These are phyloP conservation scores for Phenganax marumi DNA, from an alignment of 92 coral and sea anemone species.

Conservation along the genomic window DNA sequence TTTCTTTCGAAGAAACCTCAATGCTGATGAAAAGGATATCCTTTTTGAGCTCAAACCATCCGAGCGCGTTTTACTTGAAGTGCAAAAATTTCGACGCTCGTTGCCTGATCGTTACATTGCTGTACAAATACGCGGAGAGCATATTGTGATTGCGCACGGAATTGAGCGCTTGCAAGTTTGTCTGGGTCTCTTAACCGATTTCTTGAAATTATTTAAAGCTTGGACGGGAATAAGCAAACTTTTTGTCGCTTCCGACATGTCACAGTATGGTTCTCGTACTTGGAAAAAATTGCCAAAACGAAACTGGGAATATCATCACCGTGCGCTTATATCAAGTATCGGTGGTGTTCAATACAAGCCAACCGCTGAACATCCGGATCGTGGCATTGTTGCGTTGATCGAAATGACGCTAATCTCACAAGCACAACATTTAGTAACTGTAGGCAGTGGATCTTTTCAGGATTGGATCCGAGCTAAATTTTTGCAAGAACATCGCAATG, in stretches of 20 bases:
- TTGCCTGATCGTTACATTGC: conserved; percentile 60
- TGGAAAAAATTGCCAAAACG: neutral
- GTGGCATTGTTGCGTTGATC: conserved; percentile 16
- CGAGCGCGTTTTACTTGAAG: conserved; percentile 50
- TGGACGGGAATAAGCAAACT: conserved; percentile 45
- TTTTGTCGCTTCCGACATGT: conserved; percentile 43
- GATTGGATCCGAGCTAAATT: neutral
- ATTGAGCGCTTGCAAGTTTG: conserved; percentile 60
- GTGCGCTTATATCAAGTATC: neutral
- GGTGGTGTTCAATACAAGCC: neutral
- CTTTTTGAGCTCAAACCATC: conserved; percentile 64
- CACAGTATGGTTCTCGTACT: conserved; percentile 63
- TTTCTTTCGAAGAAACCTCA: conserved; percentile 48
- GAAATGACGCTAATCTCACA: neutral
- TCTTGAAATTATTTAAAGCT: conserved; percentile 50
- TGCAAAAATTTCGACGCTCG: neutral
- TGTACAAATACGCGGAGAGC: conserved; percentile 75
- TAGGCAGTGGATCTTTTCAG: conserved; percentile 15
- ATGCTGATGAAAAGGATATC: conserved; percentile 56
- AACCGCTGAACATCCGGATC: neutral
- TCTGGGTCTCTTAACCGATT: conserved; percentile 52
- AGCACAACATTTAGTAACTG: conserved; percentile 7
- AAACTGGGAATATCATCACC: neutral
- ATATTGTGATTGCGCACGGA: conserved; percentile 75
- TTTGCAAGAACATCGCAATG: conserved; percentile 1